Base-by-base conservation (phyloP, 2,888 invertebrate genomes). In the Trissonchulus latispiculum region DNA sequence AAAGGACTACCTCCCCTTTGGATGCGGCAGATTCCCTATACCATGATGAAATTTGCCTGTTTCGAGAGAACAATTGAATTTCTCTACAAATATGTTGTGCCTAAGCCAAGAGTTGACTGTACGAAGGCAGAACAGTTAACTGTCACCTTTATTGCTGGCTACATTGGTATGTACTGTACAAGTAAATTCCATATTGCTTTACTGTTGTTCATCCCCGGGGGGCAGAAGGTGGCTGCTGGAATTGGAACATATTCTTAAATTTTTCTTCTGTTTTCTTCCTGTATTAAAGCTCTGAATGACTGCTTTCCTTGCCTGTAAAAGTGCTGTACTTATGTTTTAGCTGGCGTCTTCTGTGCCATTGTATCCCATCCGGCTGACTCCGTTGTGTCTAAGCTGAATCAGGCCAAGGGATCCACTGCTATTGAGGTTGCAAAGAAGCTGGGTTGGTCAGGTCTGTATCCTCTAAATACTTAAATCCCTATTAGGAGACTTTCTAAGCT, bases 311-410 rank as follows among this genome's bases (percentile, higher is more conserved):
- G n/a, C n/a, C n/a, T n/a, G n/a, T n/a, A n/a, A n/a, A n/a, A n/a
- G 8, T 64, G 8, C n/a, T 67, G 15, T 8, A 33, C 72, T 62
- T 35, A 1, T 1, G 18, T 82, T 83, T 71, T 78, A 84, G 96
- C 96, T 83, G 96, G 97, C 83, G 93, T 97, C 71, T 97, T 97
- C 89, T 97, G 97, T 85, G 97, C 96, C 77, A 89, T 97, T 84
- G 96, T 97, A 1, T 95, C 95, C n/a, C 97, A 97, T 86, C 97
- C 96, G 73, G 96, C 96, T 77, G 97, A 97, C 85, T 95, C 96
- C 35, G 91, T 93, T 76, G 96, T 97, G 29, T 96, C 95, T 76
- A 95, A 96, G 84, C 87, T 97, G 80, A 97, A 97, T 87, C 93
- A 95, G 88, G 92, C 89, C 74, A 90, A 90, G 80, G 89, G 90